Evolutionary conservation across 2,113 vertebrate species (phyloP), one percentile per base, ranked within the genome.

Genomic region (Odocoileus hemionus): DNA sequence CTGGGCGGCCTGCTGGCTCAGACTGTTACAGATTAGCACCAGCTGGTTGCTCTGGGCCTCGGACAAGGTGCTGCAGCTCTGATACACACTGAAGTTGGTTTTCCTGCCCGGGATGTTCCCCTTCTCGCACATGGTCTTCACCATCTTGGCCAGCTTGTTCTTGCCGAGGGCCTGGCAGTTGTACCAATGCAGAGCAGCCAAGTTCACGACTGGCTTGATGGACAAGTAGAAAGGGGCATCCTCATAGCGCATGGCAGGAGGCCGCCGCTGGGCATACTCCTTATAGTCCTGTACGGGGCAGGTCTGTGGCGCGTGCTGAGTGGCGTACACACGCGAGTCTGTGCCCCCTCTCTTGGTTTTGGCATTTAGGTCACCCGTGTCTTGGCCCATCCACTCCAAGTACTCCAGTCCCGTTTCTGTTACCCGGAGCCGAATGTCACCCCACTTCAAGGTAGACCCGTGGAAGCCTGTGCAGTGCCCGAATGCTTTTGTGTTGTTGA

Each of bases 71-170:
- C 99, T 99, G 87, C 99, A 99, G 94, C 99, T 99, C 98, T 99
- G 99, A 84, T 99, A 99, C n/a, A 99, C 99, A 0, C 99, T 99
- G 98, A 99, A 99, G 98, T 99, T 99, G 93, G 99, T 99, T 89
- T 99, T 99, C 93, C 99, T 97, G 64, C 99, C 99, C 0, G 99
- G 99, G 92, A 99, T 99, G 98, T 99, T 99, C 96, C 99, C 99
- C 96, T 99, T 99, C 98, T 99, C 99, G 0, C 99, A 99, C 99
- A 99, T 99, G 0, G 99, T 99, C 98, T 99, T 99, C 95, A 99
- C 99, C 99, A 99, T 99, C 98, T 99, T 99, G 96, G 99, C 99
- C 90, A 99, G 98, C 97, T 99, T 99, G 97, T 99, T 99, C 98
- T 99, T 99, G 91, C 99, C 99, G 10, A 99, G 99, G 55, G 99